These are phyloP conservation scores for Pollenia griseotomentosa DNA, from an alignment of 2,888 invertebrate genomes.

Conservation along the genomic window DNA sequence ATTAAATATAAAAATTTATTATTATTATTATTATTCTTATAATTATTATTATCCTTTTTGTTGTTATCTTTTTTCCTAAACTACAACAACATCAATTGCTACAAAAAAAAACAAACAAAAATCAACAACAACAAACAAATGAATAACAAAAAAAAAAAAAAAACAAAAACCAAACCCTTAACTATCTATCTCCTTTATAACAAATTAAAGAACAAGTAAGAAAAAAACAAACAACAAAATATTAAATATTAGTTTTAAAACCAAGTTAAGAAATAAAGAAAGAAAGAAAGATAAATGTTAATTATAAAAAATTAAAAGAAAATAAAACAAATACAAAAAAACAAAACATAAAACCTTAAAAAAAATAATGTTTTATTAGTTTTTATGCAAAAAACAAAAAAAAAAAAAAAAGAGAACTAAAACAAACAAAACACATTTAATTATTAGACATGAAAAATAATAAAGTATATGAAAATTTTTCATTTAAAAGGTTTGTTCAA, in stretches of 20 bases:
- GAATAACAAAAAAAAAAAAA: conserved; percentile 56
- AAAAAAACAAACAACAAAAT: conserved; percentile 62
- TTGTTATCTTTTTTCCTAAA: conserved; percentile 66
- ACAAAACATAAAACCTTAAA: conserved; percentile 20
- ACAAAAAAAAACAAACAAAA: conserved; percentile 74
- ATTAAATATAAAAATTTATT: conserved; percentile 71
- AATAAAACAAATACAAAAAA: conserved; percentile 51
- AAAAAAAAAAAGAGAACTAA: conserved; percentile 18
- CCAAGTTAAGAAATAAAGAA: conserved; percentile 70
- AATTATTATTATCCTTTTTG: conserved; percentile 66
- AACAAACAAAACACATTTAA: conserved; percentile 7
- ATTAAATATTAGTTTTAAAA: conserved; percentile 63
- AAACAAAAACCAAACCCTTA: conserved; percentile 71
- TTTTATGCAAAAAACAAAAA: conserved; percentile 44
- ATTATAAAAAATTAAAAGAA: conserved; percentile 67
- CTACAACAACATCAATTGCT: conserved; percentile 67
- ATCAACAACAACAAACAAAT: conserved; percentile 74
- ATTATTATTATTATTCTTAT: conserved; percentile 69
- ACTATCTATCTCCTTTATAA: conserved; percentile 74
- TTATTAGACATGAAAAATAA: conserved; percentile 15
- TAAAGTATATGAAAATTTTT: background rate
- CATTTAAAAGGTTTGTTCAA: background rate
- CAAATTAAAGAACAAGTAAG: conserved; percentile 62
- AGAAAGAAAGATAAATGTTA: conserved; percentile 70
- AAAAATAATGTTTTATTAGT: conserved; percentile 62